Evolutionary conservation across 1,140 invertebrate genomes (phyloP).

Genomic region (Drosophila truncata): DNA sequence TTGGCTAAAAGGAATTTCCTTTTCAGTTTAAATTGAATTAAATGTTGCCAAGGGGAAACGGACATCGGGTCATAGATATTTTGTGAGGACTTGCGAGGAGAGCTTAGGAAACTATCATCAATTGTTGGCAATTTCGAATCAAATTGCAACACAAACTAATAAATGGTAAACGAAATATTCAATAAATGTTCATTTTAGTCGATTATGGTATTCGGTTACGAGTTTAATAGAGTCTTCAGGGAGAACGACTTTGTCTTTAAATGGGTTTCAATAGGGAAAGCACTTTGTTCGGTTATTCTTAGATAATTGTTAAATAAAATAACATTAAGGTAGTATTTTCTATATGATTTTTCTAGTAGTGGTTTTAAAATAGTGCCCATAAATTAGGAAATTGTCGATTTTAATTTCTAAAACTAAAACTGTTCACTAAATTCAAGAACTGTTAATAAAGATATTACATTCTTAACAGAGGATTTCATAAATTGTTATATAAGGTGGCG

Average conservation of each 20-base stretch:
- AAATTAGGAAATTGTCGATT: no score
- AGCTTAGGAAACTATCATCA: slow-evolving; percentile 13
- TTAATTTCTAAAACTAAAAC: no score
- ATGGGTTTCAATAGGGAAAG: neutral
- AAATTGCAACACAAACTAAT: slow-evolving; percentile 20
- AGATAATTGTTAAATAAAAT: no score
- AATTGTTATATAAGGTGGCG: no score
- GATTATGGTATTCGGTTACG: slow-evolving; percentile 11
- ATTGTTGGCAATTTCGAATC: slow-evolving; percentile 26
- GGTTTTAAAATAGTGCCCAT: no score
- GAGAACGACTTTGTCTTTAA: neutral
- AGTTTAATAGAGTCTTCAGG: slow-evolving; percentile 7
- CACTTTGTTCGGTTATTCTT: no score
- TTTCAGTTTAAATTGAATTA: slow-evolving; percentile 53
- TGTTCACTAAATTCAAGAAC: no score
- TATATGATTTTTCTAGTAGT: no score
- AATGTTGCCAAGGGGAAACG: slow-evolving; percentile 27
- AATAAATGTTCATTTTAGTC: slow-evolving; percentile 13
- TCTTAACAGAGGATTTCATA: no score
- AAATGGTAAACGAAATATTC: slow-evolving; percentile 4
- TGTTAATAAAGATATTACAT: no score
- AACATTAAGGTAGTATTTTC: no score
- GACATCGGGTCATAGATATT: slow-evolving; percentile 15
- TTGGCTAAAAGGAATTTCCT: slow-evolving; percentile 39
- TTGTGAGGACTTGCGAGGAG: neutral